Evolutionary conservation across 2,888 invertebrate genomes (phyloP).

Genomic region (Panopea generosa): DNA sequence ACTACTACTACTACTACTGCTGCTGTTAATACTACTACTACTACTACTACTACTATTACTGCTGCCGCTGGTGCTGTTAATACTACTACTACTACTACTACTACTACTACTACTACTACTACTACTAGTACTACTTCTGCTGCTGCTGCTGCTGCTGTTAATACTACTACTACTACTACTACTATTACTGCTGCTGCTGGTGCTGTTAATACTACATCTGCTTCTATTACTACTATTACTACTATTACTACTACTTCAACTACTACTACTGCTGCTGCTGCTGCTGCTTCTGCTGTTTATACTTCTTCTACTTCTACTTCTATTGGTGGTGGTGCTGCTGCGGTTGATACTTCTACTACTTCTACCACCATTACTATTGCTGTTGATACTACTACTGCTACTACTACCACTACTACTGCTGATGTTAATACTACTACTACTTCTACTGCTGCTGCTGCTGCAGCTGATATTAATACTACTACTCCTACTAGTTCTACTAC

Average conservation of each 20-base stretch:
- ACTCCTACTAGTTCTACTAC: too few species aligned
- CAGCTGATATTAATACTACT: too few species aligned
- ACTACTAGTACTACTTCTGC: not conserved
- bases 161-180: not conserved
- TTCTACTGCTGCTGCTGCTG: too few species aligned
- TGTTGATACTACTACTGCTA: not conserved
- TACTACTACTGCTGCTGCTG: too few species aligned
- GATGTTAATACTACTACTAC: not conserved
- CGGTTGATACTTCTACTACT: not conserved
- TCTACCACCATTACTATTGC: not conserved
- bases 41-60: not conserved
- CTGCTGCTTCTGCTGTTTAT: too few species aligned
- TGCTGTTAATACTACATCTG: not conserved
- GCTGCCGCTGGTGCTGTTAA: not conserved
- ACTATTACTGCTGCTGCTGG: not conserved
- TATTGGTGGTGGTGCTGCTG: not conserved
- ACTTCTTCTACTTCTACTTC: not conserved
- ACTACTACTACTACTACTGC: not conserved
- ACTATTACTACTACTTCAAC: too few species aligned
- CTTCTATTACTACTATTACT: too few species aligned
- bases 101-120: not conserved
- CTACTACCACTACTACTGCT: not conserved
- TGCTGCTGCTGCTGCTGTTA: not conserved
- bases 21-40: not conserved
- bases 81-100: constrained; percentile 9